A percentile compares a stretch with the other conserved stretches of the same genome.
Conservation (phyloP, 2,113 vertebrate genomes). For the Vulpes vulpes region DNA sequence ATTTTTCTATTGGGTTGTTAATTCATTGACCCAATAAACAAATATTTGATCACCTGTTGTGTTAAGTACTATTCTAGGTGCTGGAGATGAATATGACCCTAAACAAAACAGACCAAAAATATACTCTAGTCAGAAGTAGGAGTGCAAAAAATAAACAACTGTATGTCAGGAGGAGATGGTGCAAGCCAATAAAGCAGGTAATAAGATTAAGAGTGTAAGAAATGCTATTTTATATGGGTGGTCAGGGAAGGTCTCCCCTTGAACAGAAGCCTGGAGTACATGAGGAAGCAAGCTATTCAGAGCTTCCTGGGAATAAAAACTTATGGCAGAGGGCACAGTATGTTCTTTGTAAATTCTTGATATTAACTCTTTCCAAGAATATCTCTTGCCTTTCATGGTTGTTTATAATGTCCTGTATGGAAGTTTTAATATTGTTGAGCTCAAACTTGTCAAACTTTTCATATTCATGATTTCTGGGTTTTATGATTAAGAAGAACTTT, state of each 20-base stretch:
- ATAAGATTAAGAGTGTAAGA: not conserved
- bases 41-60: not conserved
- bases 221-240: not conserved
- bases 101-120: not conserved
- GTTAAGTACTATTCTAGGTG: not conserved
- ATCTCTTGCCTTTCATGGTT: not conserved
- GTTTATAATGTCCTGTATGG: not conserved
- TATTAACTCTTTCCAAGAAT: constrained; percentile 20
- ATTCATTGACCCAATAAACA: constrained; percentile 22
- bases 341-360: not conserved
- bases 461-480: constrained; percentile 15
- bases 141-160: not conserved
- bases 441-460: constrained; percentile 45
- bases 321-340: not conserved
- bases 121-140: not conserved
- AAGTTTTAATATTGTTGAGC: not conserved
- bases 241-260: not conserved
- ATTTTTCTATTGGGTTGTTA: constrained; percentile 21
- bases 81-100: not conserved
- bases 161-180: not conserved
- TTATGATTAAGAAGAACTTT: constrained; percentile 6
- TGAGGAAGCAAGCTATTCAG: not conserved
- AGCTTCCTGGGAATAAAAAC: not conserved
- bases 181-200: not conserved
- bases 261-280: not conserved